Percentiles rank a stretch among this genome's conserved stretches.
Evolutionary conservation across 2,888 invertebrate species (phyloP).

Genomic region (Cabera pusaria): DNA sequence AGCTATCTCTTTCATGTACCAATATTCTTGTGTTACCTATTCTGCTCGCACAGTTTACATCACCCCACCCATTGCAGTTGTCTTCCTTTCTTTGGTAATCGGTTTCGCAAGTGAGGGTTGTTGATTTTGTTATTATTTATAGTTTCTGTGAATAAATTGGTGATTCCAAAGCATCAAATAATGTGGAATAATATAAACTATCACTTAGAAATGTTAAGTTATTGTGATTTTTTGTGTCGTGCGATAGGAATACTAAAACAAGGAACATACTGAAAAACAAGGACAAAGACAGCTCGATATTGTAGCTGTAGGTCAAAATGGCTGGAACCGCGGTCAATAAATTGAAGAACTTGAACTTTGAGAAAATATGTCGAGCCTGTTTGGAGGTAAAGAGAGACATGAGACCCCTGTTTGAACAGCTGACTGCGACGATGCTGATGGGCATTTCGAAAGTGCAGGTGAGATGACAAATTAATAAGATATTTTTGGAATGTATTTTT

Average conservation of each 20-base stretch:
- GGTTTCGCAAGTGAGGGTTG: slow-evolving; percentile 51
- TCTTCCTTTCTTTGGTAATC: slow-evolving; percentile 49
- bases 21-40: slow-evolving; percentile 9
- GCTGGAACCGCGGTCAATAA: slow-evolving; percentile 51
- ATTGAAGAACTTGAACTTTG: slow-evolving; percentile 68
- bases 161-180: too few species aligned
- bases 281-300: slow-evolving; percentile 64
- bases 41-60: slow-evolving; percentile 44
- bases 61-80: slow-evolving; percentile 54
- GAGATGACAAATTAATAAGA: slow-evolving; percentile 61
- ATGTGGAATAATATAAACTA: too few species aligned
- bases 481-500: slow-evolving; percentile 68
- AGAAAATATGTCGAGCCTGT: slow-evolving; percentile 86
- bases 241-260: too few species aligned
- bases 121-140: slow-evolving; percentile 32
- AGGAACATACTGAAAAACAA: slow-evolving; percentile 56
- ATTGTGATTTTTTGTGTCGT: too few species aligned
- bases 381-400: slow-evolving; percentile 85
- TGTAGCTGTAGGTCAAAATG: slow-evolving; percentile 72
- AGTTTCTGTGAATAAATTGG: slow-evolving; percentile 8
- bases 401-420: slow-evolving; percentile 85
- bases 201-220: too few species aligned
- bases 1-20: slow-evolving; percentile 50
- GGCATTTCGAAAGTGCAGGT: slow-evolving; percentile 85
- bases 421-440: slow-evolving; percentile 86